Evolutionary conservation across 2,888 invertebrate genomes (phyloP), one percentile per base, ranked within the genome.

Genomic region (Phyllotreta cruciferae): DNA sequence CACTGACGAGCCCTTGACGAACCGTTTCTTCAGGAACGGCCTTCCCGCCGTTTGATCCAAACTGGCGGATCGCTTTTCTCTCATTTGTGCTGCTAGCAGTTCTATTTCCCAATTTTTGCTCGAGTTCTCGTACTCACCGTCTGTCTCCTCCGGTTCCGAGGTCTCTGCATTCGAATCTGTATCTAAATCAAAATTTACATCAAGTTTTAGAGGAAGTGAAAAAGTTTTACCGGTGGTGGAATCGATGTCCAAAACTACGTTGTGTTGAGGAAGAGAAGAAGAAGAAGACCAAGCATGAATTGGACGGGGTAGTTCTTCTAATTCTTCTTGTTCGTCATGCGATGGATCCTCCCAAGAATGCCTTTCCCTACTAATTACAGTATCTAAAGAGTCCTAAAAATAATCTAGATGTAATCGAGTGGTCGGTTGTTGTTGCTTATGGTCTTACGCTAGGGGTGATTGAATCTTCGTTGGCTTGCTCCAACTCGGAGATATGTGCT

Each of bases 271-370:
- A n/a, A 70, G 60, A n/a, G 71, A 63, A 24, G 71, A 64, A 14
- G 71, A 60, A 34, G 71, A 63, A 24, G 71, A 64, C 77, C 78
- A 78, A 4, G 71, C 66, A 37, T 75, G 75, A 35, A 76, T 69
- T 5, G 80, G 80, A 56, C 73, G 74, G 6, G 88, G 87, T 14
- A 90, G 80, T 69, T 90, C 89, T 71, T 88, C 86, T 73, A 90
- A 82, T 73, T 90, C 89, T 74, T 88, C 83, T 11, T 85, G 86
- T 71, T 90, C 91, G 69, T 88, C 88, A 71, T 88, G 87, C 63
- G 88, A 88, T 66, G 88, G 87, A 66, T 90, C 89, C 68, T 91
- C 90, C 90, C 90, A 90, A 4, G 90, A 89, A 5, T 74, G 75
- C 53, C 67, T 70, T 35, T 77, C 77, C 67, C 85, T 83, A 34